phyloP scores from a whole-genome alignment of 2,113 vertebrate genomes.

The Rhinoderma darwinii region DNA sequence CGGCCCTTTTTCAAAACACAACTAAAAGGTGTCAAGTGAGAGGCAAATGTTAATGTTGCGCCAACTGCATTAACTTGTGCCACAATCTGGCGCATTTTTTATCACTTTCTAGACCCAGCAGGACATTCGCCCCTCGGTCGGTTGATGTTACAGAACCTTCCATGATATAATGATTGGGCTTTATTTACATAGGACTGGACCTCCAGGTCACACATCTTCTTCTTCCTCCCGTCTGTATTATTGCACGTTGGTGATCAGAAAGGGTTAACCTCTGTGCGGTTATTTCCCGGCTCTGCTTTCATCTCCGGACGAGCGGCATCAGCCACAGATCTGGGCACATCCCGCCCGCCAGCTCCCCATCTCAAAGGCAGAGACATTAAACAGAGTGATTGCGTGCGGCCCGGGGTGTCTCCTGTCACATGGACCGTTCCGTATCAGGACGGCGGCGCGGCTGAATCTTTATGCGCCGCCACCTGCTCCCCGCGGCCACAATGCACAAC shows the following conservation, averaged over 20 bases:
- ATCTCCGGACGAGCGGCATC: neutral
- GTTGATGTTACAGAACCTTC: too few relatives aligned
- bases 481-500: conserved; percentile 57
- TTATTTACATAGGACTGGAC: too few relatives aligned
- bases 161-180: too few relatives aligned
- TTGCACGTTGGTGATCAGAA: neutral
- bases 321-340: neutral
- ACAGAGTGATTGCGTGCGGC: conserved; percentile 66
- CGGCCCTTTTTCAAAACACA: too few relatives aligned
- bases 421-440: conserved; percentile 59
- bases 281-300: neutral
- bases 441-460: conserved; percentile 58
- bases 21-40: too few relatives aligned
- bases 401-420: conserved; percentile 65
- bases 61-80: too few relatives aligned
- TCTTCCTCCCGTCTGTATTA: too few relatives aligned
- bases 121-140: too few relatives aligned
- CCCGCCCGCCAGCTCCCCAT: neutral
- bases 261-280: neutral
- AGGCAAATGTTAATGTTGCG: too few relatives aligned
- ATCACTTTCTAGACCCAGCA: too few relatives aligned
- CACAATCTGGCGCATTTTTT: too few relatives aligned
- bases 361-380: neutral
- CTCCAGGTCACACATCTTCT: too few relatives aligned
- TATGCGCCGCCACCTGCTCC: conserved; percentile 66